Conservation (phyloP, 2,113 vertebrate genomes). For the Tragulus kanchil region DNA sequence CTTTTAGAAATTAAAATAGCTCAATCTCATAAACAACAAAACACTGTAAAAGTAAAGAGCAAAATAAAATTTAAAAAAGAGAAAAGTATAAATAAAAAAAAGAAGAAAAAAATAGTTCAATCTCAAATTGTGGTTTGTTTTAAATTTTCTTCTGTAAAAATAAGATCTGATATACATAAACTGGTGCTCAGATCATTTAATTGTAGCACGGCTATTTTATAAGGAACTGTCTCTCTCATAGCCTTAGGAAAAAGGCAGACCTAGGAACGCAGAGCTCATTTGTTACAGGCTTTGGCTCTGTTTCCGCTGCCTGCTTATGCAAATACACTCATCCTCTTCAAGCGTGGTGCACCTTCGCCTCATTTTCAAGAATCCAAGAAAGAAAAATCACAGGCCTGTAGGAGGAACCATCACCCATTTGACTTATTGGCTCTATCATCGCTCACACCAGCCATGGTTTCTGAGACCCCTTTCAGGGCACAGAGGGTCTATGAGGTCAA, state of each 20-base stretch:
- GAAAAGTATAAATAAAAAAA: no score
- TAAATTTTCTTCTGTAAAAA: constrained; percentile 46
- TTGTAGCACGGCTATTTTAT: not conserved
- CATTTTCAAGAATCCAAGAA: not conserved
- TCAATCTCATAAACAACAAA: no score
- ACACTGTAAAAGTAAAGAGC: no score
- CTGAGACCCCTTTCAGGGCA: not conserved
- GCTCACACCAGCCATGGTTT: not conserved
- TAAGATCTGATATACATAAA: not conserved
- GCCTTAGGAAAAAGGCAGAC: not conserved
- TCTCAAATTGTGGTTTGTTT: constrained; percentile 7
- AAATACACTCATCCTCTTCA: not conserved
- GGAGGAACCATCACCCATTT: not conserved
- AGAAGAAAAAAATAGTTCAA: no score
- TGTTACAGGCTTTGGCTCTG: not conserved
- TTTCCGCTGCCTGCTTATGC: not conserved
- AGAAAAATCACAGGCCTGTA: not conserved
- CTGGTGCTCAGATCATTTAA: not conserved
- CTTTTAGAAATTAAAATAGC: constrained; percentile 34
- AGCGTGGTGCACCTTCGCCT: not conserved
- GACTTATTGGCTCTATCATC: not conserved
- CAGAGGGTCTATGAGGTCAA: not conserved
- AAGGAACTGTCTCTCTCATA: not conserved
- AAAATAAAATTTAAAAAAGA: no score
- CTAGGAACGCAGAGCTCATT: not conserved